Base-by-base conservation (phyloP, 2,797 vertebrate species). In the Lagodon rhomboides region DNA sequence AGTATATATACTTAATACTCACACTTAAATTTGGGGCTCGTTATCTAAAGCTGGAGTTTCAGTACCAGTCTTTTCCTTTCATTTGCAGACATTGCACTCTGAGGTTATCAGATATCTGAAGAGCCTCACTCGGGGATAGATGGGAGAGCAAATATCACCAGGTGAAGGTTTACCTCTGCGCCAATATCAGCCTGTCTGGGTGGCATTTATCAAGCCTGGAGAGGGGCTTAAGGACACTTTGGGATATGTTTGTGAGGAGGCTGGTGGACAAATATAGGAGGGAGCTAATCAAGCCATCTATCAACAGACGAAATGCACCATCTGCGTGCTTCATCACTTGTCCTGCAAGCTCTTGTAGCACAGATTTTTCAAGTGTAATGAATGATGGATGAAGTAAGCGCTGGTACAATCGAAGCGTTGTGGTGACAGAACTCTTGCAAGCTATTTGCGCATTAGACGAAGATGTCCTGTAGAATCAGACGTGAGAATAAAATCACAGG, bases 131-230 rank as follows among this genome's bases (percentile, higher is more conserved):
- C 16, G 55, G 72, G 64, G 77, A 85, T 30, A 63, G 87, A 88
- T 74, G 61, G 85, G 62, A 88, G 72, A 77, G 89, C 79, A 93
- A 93, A 94, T 92, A 89, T 50, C 91, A 91, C 62, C 72, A 90
- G 84, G 89, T 93, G 88, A 88, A 83, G 68, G 85, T 91, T 92
- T 80, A 87, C 84, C 65, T 74, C 64, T 71, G 68, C 76, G 71
- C 86, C 86, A 79, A 89, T 77, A 88, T 83, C 68, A 66, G 70
- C 75, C 68, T 56, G 71, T 68, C 78, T 84, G 78, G 70, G 59
- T 92, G 93, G 85, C 90, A 93, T 93, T 93, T 92, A 89, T 89
- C 73, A 67, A 85, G 88, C 80, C 67, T 83, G 69, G 80, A 77
- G 68, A 77, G 72, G 80, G 84, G 84, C 86, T 89, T 89, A 87